These are phyloP conservation scores for Parazoanthus swiftii DNA, from an alignment of 92 coral and sea anemone species.

Conservation along the genomic window DNA sequence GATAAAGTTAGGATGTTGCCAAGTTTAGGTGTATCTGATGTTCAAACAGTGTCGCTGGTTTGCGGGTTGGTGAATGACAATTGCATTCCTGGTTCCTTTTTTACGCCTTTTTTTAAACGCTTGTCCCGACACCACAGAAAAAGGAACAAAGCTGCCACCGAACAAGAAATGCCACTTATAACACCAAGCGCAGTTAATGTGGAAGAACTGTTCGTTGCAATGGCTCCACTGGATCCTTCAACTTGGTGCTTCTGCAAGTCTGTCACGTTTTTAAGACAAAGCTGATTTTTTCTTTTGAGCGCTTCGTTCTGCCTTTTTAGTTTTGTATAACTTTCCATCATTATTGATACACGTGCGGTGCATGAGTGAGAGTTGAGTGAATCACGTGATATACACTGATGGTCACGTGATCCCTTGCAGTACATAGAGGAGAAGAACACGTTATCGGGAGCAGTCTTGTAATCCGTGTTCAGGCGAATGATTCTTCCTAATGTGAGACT, in stretches of 20 bases:
- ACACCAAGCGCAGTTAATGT: background rate
- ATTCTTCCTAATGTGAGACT: conserved; percentile 71
- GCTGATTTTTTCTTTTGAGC: conserved; percentile 1
- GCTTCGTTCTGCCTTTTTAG: background rate
- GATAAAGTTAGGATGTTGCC: no score
- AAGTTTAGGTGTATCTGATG: background rate
- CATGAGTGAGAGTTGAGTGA: background rate
- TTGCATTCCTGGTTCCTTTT: background rate
- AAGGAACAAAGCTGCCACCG: background rate
- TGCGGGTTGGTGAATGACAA: conserved; percentile 6
- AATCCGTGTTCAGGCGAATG: conserved; percentile 76
- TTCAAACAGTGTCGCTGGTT: background rate
- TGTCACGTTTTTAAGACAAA: conserved; percentile 6
- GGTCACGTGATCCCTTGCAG: conserved; percentile 66
- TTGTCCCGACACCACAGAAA: conserved; percentile 34
- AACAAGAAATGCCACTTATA: background rate
- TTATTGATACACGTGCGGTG: background rate
- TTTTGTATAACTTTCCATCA: background rate
- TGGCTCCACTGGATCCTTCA: background rate
- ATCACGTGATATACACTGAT: conserved; percentile 64
- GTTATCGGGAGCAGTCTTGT: conserved; percentile 68
- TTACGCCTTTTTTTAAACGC: background rate
- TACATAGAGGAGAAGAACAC: conserved; percentile 75
- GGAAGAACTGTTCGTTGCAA: background rate
- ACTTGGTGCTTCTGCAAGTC: background rate